Percentiles rank a stretch among this genome's conserved stretches.
phyloP scores from a whole-genome alignment of 2,888 invertebrate genomes.

The Ectobius pallidus region DNA sequence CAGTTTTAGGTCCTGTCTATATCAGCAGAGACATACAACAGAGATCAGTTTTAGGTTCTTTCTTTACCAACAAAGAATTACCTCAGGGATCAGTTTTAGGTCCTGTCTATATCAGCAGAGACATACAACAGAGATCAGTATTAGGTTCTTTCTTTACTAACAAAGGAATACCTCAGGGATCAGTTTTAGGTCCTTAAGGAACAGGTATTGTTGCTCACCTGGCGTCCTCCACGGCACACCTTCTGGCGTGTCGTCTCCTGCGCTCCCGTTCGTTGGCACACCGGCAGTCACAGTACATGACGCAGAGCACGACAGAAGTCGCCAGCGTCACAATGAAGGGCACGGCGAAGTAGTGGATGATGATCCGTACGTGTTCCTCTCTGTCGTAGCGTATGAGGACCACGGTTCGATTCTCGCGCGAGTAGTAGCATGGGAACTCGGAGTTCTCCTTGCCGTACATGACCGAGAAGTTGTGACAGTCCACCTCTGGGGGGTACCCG shows the following conservation, averaged over 20 bases:
- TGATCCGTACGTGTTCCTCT: conserved; percentile 80
- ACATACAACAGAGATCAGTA: neutral
- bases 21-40: no score
- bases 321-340: conserved; percentile 84
- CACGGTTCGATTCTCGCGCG: conserved; percentile 76
- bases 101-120: no score
- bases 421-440: conserved; percentile 64
- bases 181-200: neutral
- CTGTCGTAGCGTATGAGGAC: conserved; percentile 84
- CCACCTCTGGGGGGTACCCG: conserved; percentile 79
- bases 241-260: conserved; percentile 26
- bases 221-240: conserved; percentile 38
- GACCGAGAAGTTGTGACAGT: conserved; percentile 76
- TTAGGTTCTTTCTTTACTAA: no score
- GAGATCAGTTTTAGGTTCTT: no score
- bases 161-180: no score
- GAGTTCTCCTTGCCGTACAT: conserved; percentile 73
- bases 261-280: conserved; percentile 57
- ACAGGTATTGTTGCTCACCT: conserved; percentile 33
- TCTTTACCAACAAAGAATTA: no score
- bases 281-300: conserved; percentile 86
- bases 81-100: no score
- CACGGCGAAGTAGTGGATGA: conserved; percentile 82
- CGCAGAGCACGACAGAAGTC: conserved; percentile 83
- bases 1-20: no score